These are phyloP conservation scores for Epinephelus malabaricus DNA, from an alignment of 2,797 vertebrate species.

Conservation along the genomic window DNA sequence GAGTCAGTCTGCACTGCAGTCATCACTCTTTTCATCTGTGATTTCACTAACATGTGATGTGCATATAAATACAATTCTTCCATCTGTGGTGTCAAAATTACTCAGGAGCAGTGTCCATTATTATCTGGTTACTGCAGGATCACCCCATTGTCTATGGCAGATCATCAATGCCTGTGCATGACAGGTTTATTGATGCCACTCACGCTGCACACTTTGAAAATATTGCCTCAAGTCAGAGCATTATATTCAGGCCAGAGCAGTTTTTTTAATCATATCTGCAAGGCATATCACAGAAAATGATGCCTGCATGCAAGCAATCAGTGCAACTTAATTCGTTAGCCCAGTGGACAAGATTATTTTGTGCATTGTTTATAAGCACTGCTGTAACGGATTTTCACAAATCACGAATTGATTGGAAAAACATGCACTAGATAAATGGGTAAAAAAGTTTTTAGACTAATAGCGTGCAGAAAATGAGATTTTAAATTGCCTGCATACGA, in stretches of 20 bases:
- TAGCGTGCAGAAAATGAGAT: constrained; percentile 73
- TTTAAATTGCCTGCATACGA: constrained; percentile 74
- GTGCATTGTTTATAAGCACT: constrained; percentile 23
- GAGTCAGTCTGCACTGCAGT: not conserved
- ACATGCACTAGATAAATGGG: constrained; percentile 55
- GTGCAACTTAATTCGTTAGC: constrained; percentile 48
- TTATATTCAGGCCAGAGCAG: constrained; percentile 24
- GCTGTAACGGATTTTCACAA: constrained; percentile 32
- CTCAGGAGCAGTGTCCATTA: constrained; percentile 1
- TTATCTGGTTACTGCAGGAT: not conserved
- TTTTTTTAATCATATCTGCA: constrained; percentile 51
- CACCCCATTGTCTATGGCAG: not conserved
- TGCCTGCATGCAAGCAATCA: constrained; percentile 47
- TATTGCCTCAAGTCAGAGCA: constrained; percentile 14
- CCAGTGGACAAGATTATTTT: constrained; percentile 46
- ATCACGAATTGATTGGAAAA: constrained; percentile 55
- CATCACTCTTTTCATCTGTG: not conserved
- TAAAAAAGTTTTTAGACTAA: constrained; percentile 59
- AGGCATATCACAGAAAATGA: constrained; percentile 40
- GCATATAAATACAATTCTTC: not conserved
- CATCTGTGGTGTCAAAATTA: not conserved
- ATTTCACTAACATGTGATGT: not conserved
- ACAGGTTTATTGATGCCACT: constrained; percentile 30
- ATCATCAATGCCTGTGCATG: constrained; percentile 25
- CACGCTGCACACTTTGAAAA: constrained; percentile 17